Evolutionary conservation across 2,888 invertebrate species (phyloP), one percentile per base, ranked within the genome.

Genomic region (Apotomis betuletana): DNA sequence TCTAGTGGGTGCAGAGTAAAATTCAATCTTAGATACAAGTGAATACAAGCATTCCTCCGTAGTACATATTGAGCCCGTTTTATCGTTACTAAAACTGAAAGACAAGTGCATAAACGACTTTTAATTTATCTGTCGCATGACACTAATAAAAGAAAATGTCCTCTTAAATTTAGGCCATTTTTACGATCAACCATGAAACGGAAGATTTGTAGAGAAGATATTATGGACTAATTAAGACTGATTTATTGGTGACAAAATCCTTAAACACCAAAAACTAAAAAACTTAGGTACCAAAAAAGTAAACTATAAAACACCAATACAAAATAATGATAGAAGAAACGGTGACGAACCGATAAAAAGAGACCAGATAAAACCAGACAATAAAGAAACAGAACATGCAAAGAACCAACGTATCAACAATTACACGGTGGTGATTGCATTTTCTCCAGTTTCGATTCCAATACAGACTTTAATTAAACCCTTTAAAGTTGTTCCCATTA

Each of bases 401-500:
- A 55, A 54, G 54, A 62, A 67, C 44, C 55, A 10, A 67, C 63
- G 36, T 36, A 36, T 59, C 54, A 46, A 49, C 60, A 65, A 65
- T 70, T 60, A 63, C 46, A 44, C 52, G 68, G 62, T 51, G 46
- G 58, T 68, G 72, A 72, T 72, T 68, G 54, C 58, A 54, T 67
- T 72, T 72, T 68, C 67, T 72, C 63, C 54, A 49, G 51, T 41
- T 55, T 65, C 67, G 13, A 67, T 44, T 63, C 63, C 64, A 59
- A 59, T 70, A 61, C 38, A 36, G 38, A 65, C 46, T 67, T 69
- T 71, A 71, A 72, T 72, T 68, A 72, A 67, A 72, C 62, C 67
- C 67, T 67, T 72, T 72, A 63, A 63, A 59, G 57, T 52, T 12
- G n/a, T 36, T 13, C 4, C 59, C 68, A 46, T 46, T 49, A 55